Base-by-base conservation (phyloP, 2,797 vertebrate genomes). In the Euthynnus affinis region DNA sequence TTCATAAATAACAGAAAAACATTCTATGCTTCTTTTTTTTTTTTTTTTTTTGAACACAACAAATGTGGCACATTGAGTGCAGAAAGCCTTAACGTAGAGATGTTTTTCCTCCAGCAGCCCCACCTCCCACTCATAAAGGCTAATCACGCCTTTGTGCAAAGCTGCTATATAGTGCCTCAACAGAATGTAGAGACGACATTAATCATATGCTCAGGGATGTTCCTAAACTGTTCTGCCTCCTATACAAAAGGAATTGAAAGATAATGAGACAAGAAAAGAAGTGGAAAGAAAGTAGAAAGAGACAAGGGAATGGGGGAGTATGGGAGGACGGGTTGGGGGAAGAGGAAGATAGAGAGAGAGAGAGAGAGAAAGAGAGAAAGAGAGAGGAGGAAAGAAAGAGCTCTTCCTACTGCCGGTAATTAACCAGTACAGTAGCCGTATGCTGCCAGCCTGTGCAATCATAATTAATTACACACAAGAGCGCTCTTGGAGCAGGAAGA, bases 391-490 rank as follows among this genome's bases (percentile, higher is more conserved):
- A 29, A 73, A 65, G 81, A 68, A 71, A 79, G 69, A 73, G 82
- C 81, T 85, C 91, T 86, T 87, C 63, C 80, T 72, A 68, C 74
- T 18, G 75, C 79, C 76, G 70, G 88, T 92, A 90, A 94, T 94
- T 93, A 91, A 93, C 93, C 89, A 92, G 87, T 87, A 92, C 84
- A 88, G 84, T 91, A 82, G 88, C 84, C 89, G 79, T 90, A 89
- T 88, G 89, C 92, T 89, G 82, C 87, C 86, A 89, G 91, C 87
- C 85, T 76, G 83, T 62, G 44, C 89, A 91, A 93, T 95, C 91
- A 94, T 92, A 94, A 95, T 94, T 93, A 94, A 94, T 94, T 93
- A 94, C 87, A 93, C 86, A 92, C 79, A 80, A 92, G 89, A 93
- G 87, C 67, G 74, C 86, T 76, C 87, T 80, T 83, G 85, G 85